These are phyloP conservation scores for Cylindroiulus punctatus DNA, from an alignment of 2,888 invertebrate genomes.

Conservation along the genomic window DNA sequence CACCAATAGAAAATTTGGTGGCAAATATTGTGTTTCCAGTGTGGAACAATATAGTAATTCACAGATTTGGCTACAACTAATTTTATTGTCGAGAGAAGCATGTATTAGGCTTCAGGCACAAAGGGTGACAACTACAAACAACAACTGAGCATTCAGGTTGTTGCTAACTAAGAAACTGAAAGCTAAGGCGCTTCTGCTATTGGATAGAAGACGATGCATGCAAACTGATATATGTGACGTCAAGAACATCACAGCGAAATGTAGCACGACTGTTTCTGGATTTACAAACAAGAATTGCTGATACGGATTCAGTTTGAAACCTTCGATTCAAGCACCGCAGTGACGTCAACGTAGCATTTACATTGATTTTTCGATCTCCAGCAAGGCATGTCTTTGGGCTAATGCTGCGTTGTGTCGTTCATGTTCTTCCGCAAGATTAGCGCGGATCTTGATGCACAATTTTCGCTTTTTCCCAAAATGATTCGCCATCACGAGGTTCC, in stretches of 20 bases:
- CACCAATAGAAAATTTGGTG: background rate
- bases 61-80: too few relatives aligned
- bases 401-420: background rate
- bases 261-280: too few relatives aligned
- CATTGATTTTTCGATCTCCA: background rate
- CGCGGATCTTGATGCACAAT: background rate
- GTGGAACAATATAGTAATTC: too few relatives aligned
- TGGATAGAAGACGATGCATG: background rate
- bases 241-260: background rate
- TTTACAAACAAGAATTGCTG: background rate
- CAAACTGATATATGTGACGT: background rate
- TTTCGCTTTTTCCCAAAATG: background rate
- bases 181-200: too few relatives aligned
- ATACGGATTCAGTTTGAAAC: background rate
- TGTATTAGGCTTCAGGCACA: too few relatives aligned
- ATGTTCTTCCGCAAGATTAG: background rate
- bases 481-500: too few relatives aligned
- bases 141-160: too few relatives aligned
- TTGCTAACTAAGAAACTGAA: too few relatives aligned
- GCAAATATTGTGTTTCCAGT: background rate
- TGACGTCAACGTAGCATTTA: background rate
- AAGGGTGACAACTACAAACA: too few relatives aligned
- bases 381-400: background rate
- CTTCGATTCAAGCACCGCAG: background rate
- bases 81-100: too few relatives aligned